phyloP scores from a whole-genome alignment of 2,113 vertebrate species.

The cat (Felis catus) region DNA sequence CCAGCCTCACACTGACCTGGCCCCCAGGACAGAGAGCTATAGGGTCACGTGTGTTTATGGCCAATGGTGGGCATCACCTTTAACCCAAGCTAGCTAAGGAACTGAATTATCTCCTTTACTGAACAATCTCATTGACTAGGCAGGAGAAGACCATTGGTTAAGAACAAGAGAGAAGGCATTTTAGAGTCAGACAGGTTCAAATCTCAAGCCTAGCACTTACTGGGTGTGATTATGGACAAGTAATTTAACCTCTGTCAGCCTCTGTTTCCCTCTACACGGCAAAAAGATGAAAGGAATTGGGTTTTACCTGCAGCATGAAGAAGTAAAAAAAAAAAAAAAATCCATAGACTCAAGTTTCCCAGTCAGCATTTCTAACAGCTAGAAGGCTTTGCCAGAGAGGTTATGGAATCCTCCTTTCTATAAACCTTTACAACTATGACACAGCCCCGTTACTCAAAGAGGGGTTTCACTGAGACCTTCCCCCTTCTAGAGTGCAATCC shows the following conservation, averaged over 20 bases:
- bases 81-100: neutral
- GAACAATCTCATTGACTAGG: neutral
- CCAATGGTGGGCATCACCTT: neutral
- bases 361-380: neutral
- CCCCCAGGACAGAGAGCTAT: neutral
- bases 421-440: neutral
- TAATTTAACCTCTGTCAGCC: neutral
- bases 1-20: neutral
- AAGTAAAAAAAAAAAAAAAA: constrained; percentile 10
- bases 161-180: neutral
- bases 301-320: constrained; percentile 31
- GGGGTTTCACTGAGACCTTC: neutral
- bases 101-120: neutral
- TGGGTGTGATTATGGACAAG: neutral
- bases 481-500: neutral
- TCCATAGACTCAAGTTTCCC: constrained; percentile 15
- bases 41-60: neutral
- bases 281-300: constrained; percentile 24
- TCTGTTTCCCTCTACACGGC: neutral
- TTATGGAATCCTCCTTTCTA: constrained; percentile 1
- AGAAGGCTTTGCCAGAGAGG: neutral
- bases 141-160: neutral
- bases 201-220: neutral
- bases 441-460: neutral
- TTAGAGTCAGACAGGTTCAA: neutral